Evolutionary conservation across 2,888 invertebrate genomes (phyloP).

Genomic region (Koerneria pararmatus): DNA sequence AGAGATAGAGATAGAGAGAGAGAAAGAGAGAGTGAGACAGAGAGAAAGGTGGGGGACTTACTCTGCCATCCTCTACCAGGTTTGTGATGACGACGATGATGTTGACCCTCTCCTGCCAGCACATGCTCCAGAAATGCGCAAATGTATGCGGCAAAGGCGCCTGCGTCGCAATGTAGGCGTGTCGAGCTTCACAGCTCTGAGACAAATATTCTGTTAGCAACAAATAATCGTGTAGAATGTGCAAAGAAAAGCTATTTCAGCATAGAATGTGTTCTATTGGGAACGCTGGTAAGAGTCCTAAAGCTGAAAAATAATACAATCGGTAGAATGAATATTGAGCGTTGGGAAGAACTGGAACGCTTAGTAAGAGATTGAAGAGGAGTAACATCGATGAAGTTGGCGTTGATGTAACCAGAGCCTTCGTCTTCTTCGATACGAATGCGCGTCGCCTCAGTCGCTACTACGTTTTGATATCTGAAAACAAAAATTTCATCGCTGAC

Average conservation of each 20-base stretch:
- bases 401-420: conserved; percentile 42
- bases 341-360: background rate
- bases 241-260: too few species aligned
- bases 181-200: conserved; percentile 38
- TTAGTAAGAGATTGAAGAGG: background rate
- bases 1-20: background rate
- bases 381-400: conserved; percentile 45
- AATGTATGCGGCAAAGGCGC: conserved; percentile 58
- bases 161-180: conserved; percentile 57
- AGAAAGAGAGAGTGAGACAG: background rate
- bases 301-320: background rate
- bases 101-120: conserved; percentile 53
- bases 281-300: too few species aligned
- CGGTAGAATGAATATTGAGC: background rate
- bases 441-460: conserved; percentile 48
- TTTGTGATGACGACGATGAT: conserved; percentile 56
- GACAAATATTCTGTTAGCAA: too few species aligned
- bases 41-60: conserved; percentile 24
- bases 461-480: conserved; percentile 47
- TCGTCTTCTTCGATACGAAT: conserved; percentile 40
- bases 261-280: too few species aligned
- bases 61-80: conserved; percentile 52
- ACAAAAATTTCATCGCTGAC: too few species aligned
- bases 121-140: conserved; percentile 24
- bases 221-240: too few species aligned